Evolutionary conservation across 2,888 invertebrate species (phyloP).

Genomic region (Mactromeris polynyma): DNA sequence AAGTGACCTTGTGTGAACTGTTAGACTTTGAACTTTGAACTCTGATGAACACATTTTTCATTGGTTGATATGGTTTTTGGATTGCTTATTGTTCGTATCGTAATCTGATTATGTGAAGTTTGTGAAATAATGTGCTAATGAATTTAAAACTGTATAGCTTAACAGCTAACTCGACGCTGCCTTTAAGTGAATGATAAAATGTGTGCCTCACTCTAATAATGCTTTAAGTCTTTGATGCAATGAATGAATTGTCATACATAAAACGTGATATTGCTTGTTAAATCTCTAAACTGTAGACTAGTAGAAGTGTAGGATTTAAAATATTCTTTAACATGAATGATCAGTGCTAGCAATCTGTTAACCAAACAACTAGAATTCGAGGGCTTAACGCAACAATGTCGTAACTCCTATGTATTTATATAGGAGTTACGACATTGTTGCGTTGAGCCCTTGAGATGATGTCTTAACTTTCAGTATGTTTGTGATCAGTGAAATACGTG

Average conservation of each 20-base stretch:
- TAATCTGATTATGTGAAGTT: constrained; percentile 9
- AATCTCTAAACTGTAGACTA: background rate
- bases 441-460: too few relatives aligned
- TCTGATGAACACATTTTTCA: constrained; percentile 25
- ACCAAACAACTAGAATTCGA: background rate
- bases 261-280: background rate
- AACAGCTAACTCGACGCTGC: background rate
- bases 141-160: constrained; percentile 15
- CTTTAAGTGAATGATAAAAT: constrained; percentile 1
- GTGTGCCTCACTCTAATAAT: background rate
- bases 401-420: too few relatives aligned
- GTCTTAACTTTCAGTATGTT: background rate
- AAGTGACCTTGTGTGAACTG: constrained; percentile 54
- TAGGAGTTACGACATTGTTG: too few relatives aligned
- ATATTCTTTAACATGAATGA: background rate
- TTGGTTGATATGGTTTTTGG: constrained; percentile 39
- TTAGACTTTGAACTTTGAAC: constrained; percentile 34
- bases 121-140: constrained; percentile 34
- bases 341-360: background rate
- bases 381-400: too few relatives aligned
- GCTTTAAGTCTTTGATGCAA: background rate
- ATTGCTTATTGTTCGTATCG: background rate
- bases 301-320: background rate
- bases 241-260: background rate
- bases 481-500: background rate